These are phyloP conservation scores for Marmota monax DNA, from an alignment of 2,113 vertebrate species.

Conservation along the genomic window DNA sequence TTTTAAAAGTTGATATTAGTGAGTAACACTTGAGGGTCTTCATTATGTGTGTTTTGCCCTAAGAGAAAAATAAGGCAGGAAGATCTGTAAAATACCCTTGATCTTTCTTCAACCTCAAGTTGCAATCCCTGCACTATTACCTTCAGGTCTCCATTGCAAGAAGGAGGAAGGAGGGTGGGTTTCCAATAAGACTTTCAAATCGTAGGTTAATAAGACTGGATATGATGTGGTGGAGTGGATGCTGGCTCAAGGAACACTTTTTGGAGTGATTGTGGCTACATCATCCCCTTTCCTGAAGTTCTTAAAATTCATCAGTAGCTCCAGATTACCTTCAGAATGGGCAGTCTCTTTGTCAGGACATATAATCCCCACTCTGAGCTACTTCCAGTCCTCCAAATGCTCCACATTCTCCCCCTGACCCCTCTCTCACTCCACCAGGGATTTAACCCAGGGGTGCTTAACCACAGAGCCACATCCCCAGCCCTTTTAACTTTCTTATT, in stretches of 20 bases:
- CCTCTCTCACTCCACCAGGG: too few relatives aligned
- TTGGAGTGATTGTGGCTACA: background rate
- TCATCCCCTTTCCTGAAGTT: background rate
- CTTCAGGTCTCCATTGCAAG: background rate
- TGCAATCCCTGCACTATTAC: background rate
- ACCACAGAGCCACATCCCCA: too few relatives aligned
- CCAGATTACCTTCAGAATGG: background rate
- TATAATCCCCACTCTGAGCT: background rate
- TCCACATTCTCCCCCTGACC: background rate
- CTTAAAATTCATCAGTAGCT: background rate
- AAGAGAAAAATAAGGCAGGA: conserved; percentile 44
- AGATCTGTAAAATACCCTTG: conserved; percentile 30
- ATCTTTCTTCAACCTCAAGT: background rate
- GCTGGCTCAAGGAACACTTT: background rate
- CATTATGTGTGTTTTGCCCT: conserved; percentile 42
- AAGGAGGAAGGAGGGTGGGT: background rate
- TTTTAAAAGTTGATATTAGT: background rate
- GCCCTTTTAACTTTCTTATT: too few relatives aligned
- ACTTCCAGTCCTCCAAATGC: background rate
- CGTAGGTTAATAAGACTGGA: background rate
- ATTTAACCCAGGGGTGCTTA: too few relatives aligned
- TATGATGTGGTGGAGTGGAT: background rate
- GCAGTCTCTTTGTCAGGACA: background rate
- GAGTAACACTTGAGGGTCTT: conserved; percentile 10
- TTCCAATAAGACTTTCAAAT: background rate